These are phyloP conservation scores for Laodelphax striatellus DNA, from an alignment of 1,140 invertebrate genomes.

Conservation along the genomic window DNA sequence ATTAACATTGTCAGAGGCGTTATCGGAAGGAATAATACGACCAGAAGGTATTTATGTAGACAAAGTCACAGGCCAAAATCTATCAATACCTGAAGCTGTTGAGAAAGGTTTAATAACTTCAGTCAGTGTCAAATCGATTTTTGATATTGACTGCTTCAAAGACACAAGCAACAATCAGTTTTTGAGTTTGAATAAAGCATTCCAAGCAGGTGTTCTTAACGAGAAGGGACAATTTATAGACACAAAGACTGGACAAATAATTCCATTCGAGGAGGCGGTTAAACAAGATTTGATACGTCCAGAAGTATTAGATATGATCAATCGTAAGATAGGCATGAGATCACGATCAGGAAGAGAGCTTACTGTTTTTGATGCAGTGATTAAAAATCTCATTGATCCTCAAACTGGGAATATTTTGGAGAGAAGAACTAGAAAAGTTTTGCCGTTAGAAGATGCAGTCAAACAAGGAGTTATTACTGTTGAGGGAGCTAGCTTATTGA, in stretches of 20 bases:
- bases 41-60: slow-evolving; percentile 61
- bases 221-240: slow-evolving; percentile 59
- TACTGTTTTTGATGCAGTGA: slow-evolving; percentile 73
- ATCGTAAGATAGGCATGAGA: slow-evolving; percentile 64
- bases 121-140: slow-evolving; percentile 75
- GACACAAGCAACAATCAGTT: slow-evolving; percentile 66
- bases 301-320: slow-evolving; percentile 75
- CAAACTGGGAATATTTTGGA: slow-evolving; percentile 77
- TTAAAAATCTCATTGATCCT: slow-evolving; percentile 69
- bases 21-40: slow-evolving; percentile 63
- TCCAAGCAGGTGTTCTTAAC: slow-evolving; percentile 65
- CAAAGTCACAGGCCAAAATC: slow-evolving; percentile 51
- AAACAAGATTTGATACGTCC: slow-evolving; percentile 51
- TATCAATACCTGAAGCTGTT: slow-evolving; percentile 63
- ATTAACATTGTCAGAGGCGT: slow-evolving; percentile 71
- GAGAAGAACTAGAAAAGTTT: slow-evolving; percentile 54
- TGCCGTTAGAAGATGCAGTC: slow-evolving; percentile 77
- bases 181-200: slow-evolving; percentile 76
- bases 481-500: slow-evolving; percentile 72
- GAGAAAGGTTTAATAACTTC: slow-evolving; percentile 79
- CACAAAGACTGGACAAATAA: slow-evolving; percentile 56
- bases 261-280: slow-evolving; percentile 54
- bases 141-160: slow-evolving; percentile 84
- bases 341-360: slow-evolving; percentile 54
- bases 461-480: slow-evolving; percentile 70